Percentiles rank a stretch among this genome's conserved stretches.
phyloP scores from a whole-genome alignment of 1,140 invertebrate species.

The Listronotus oregonensis region DNA sequence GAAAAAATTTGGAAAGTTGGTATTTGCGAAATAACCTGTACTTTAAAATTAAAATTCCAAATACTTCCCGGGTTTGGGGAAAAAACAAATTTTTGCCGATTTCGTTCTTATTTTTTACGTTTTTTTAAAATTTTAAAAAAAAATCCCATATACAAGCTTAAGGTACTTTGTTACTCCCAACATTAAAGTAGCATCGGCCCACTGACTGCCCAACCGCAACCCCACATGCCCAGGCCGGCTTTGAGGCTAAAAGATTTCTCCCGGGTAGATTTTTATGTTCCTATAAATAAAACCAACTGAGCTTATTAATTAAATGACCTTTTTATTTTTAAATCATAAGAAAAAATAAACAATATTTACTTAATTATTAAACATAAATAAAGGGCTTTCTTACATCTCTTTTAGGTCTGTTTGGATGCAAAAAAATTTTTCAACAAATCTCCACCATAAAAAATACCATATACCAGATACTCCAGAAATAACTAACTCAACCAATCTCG shows the following conservation, averaged over 20 bases:
- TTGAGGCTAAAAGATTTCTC: conserved; percentile 61
- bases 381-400: conserved; percentile 51
- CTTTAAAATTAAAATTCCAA: too few relatives aligned
- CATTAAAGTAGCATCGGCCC: conserved; percentile 64
- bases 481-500: too few relatives aligned
- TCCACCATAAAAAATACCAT: conserved; percentile 72
- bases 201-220: conserved; percentile 65
- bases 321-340: too few relatives aligned
- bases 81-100: too few relatives aligned
- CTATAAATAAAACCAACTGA: conserved; percentile 36
- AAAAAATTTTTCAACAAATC: conserved; percentile 67
- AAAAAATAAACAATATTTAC: too few relatives aligned
- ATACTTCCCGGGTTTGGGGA: too few relatives aligned
- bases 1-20: too few relatives aligned
- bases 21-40: too few relatives aligned
- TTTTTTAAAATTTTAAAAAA: too few relatives aligned
- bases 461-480: conserved; percentile 62
- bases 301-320: neutral
- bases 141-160: conserved; percentile 64
- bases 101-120: too few relatives aligned
- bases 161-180: conserved; percentile 65
- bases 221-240: conserved; percentile 65
- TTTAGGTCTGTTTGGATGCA: conserved; percentile 53
- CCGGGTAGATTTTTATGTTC: conserved; percentile 59
- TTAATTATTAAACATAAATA: too few relatives aligned